Conservation (phyloP, 2,888 invertebrate species). For the Polietes domitor region DNA sequence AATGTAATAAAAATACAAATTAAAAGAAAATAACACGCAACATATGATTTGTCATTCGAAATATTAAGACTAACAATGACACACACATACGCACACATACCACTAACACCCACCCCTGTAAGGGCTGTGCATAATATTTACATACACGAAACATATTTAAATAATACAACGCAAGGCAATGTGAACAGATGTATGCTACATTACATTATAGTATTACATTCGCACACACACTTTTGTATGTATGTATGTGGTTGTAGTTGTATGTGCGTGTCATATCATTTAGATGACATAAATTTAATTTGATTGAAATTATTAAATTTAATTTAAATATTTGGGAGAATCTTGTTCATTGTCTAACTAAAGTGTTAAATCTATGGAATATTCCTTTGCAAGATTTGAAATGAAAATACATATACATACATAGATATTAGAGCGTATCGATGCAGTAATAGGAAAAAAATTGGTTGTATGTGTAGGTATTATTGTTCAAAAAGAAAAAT, state of each 20-base stretch:
- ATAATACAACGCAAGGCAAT: background rate
- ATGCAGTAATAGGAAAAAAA: too few relatives aligned
- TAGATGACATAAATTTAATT: background rate
- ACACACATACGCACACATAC: background rate
- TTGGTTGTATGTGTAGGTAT: too few relatives aligned
- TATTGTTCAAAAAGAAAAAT: too few relatives aligned
- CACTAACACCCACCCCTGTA: background rate
- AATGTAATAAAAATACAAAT: conserved; percentile 42
- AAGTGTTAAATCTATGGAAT: too few relatives aligned
- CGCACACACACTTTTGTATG: background rate
- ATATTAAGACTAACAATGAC: background rate
- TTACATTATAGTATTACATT: too few relatives aligned
- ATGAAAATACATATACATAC: too few relatives aligned
- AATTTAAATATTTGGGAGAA: background rate
- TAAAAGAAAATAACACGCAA: conserved; percentile 47
- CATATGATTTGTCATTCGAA: conserved; percentile 48
- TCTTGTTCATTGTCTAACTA: background rate
- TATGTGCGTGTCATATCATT: background rate
- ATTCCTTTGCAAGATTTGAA: too few relatives aligned
- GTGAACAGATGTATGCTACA: too few relatives aligned
- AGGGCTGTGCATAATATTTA: background rate
- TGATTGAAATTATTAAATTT: background rate
- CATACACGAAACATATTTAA: background rate
- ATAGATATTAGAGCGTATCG: too few relatives aligned
- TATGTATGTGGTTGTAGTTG: background rate